phyloP scores from a whole-genome alignment of 2,888 invertebrate genomes.

The Ischnus inquisitorius region DNA sequence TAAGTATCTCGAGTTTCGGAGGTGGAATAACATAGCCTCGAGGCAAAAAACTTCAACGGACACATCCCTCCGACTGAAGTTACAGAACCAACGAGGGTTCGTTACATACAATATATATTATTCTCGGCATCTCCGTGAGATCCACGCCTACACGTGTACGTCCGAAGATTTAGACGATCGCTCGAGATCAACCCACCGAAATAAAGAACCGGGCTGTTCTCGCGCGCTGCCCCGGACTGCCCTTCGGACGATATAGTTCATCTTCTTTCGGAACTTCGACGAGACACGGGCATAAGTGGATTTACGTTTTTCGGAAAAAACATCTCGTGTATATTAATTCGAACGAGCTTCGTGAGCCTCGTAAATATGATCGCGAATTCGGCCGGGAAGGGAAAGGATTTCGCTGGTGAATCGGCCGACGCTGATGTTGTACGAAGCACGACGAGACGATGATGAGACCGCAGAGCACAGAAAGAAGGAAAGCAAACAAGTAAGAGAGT shows the following conservation, averaged over 20 bases:
- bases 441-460: constrained; percentile 6
- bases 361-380: background rate
- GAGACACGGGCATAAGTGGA: background rate
- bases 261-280: background rate
- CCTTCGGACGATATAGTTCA: background rate
- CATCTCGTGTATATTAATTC: background rate
- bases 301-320: background rate
- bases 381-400: constrained; percentile 42
- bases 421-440: constrained; percentile 19
- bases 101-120: background rate
- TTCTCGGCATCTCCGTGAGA: background rate
- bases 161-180: constrained; percentile 12
- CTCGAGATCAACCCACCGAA: constrained; percentile 18
- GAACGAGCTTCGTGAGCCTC: background rate
- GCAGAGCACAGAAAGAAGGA: constrained; percentile 37
- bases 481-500: constrained; percentile 24
- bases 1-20: background rate
- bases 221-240: background rate
- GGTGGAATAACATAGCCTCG: background rate
- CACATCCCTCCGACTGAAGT: background rate
- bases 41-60: background rate
- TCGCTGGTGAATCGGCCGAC: constrained; percentile 1
- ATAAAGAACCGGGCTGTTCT: constrained; percentile 16
- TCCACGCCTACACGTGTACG: constrained; percentile 17
- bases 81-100: constrained; percentile 5